Base-by-base conservation (phyloP, 1,140 invertebrate species). In the Melipona quadrifasciata region DNA sequence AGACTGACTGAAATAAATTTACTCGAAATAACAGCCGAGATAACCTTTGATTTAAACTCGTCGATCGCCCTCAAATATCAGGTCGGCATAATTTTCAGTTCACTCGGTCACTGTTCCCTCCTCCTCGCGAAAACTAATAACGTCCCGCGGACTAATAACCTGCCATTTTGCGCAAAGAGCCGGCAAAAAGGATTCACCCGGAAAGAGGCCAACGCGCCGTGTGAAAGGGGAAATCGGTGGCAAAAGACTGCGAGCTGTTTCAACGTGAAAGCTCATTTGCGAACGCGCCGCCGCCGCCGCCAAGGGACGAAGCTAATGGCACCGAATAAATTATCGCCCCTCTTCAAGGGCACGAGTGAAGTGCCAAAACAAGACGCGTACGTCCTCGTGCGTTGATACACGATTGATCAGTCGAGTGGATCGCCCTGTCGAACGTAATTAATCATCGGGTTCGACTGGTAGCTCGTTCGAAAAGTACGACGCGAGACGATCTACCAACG, bases 391-490 rank as follows among this genome's bases (percentile, higher is more conserved):
- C 4, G 17, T 3, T 24, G 68, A 71, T 58, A 47, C 78, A 34
- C 27, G 34, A 31, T 17, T 12, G 70, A 39, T 81, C 70, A 64
- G 47, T 81, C 79, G 47, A 27, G 21, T 34, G n/a, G 39, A 19
- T 73, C 58, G 68, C 79, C 34, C 47, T 80, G 79, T 14, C 70
- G n/a, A 24, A 21, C n/a, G 39, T 81, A 81, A 81, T 81, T 81
- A n/a, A 64, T 81, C 64, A 53, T 64, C 16, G 68, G 68, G 73
- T 73, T 2, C 70, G 24, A n/a, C 24, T n/a, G 39, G n/a, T 11
- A 12, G 34, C 24, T 34, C 55, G 21, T 80, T 47, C 6, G 51
- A 55, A 55, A 39, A 24, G 12, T 27, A 24, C 17, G 17, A 16
- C 31, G n/a, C 8, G 39, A 55, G 6, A 19, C 24, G 77, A 80